Conservation (phyloP, 2,888 invertebrate species). For the Drosophila pegasa region DNA sequence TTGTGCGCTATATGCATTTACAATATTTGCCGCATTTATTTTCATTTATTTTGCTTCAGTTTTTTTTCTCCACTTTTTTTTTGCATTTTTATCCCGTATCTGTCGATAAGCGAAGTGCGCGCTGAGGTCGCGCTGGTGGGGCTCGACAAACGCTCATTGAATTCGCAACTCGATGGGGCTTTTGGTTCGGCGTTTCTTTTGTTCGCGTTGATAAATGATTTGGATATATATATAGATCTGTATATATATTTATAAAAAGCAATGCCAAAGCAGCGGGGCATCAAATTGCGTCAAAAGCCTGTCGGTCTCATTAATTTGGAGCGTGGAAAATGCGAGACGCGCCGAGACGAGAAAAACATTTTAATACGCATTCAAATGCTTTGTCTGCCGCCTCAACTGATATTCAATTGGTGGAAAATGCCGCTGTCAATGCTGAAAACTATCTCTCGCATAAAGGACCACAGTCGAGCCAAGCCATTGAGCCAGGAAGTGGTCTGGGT, state of each 20-base stretch:
- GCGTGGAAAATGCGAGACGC: slow-evolving; percentile 41
- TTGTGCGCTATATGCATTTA: slow-evolving; percentile 53
- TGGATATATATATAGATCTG: slow-evolving; percentile 27
- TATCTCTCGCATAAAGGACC: slow-evolving; percentile 69
- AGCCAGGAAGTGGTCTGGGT: slow-evolving; percentile 57
- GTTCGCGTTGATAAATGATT: slow-evolving; percentile 75
- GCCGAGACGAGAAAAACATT: slow-evolving; percentile 42
- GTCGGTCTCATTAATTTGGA: slow-evolving; percentile 78
- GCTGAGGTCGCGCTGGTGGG: slow-evolving; percentile 17
- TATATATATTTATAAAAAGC: slow-evolving; percentile 31
- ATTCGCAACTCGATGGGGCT: slow-evolving; percentile 48
- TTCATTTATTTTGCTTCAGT: slow-evolving; percentile 37
- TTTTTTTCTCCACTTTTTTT: slow-evolving; percentile 19
- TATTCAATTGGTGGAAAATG: slow-evolving; percentile 81
- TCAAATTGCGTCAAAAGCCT: slow-evolving; percentile 78
- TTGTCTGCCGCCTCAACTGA: slow-evolving; percentile 60
- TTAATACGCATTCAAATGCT: slow-evolving; percentile 70
- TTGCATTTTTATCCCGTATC: slow-evolving; percentile 7
- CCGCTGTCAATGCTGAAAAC: slow-evolving; percentile 65
- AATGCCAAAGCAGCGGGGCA: slow-evolving; percentile 70
- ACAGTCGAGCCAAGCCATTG: slow-evolving; percentile 29
- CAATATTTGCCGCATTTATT: slow-evolving; percentile 47
- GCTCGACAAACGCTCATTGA: slow-evolving; percentile 65
- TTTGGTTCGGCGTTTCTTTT: slow-evolving; percentile 59
- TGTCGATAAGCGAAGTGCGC: slow-evolving; percentile 47